Percentiles rank a stretch among this genome's conserved stretches.
phyloP scores from a whole-genome alignment of 2,888 invertebrate genomes.

The Antitype chi region DNA sequence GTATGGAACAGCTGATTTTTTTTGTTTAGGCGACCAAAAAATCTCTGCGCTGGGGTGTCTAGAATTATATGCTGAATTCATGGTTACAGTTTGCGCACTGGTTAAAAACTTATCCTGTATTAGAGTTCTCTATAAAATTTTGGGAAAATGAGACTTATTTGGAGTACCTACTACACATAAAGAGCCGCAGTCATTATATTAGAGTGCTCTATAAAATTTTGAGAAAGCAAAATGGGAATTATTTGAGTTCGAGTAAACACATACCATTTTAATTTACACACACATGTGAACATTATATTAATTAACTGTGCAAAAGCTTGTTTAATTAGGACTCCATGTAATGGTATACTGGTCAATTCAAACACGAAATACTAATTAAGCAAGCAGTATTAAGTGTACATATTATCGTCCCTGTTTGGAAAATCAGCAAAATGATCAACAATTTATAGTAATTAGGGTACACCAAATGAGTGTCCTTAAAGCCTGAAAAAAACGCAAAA shows the following conservation, averaged over 20 bases:
- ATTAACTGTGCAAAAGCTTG: background rate
- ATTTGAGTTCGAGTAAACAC: background rate
- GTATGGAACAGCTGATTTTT: no score
- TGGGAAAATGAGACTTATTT: background rate
- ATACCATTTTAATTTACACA: background rate
- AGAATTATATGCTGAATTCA: no score
- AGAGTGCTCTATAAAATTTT: background rate
- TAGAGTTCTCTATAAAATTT: no score
- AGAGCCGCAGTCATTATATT: background rate
- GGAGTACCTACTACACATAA: no score
- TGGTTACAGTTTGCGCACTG: no score
- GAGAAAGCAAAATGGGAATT: background rate
- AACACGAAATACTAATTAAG: background rate
- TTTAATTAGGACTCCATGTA: background rate
- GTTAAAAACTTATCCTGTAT: no score
- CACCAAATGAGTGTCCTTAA: slow-evolving; percentile 5
- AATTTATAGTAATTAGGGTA: slow-evolving; percentile 21
- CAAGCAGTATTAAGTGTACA: slow-evolving; percentile 2
- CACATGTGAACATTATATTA: background rate
- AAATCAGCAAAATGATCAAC: slow-evolving; percentile 18
- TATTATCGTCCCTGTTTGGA: slow-evolving; percentile 4
- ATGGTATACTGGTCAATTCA: background rate
- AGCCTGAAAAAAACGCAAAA: slow-evolving; percentile 8
- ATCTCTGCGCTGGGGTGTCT: no score
- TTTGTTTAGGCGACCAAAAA: no score